Evolutionary conservation across 2,888 invertebrate species (phyloP), one percentile per base, ranked within the genome.

Genomic region (Autographa pulchrina): DNA sequence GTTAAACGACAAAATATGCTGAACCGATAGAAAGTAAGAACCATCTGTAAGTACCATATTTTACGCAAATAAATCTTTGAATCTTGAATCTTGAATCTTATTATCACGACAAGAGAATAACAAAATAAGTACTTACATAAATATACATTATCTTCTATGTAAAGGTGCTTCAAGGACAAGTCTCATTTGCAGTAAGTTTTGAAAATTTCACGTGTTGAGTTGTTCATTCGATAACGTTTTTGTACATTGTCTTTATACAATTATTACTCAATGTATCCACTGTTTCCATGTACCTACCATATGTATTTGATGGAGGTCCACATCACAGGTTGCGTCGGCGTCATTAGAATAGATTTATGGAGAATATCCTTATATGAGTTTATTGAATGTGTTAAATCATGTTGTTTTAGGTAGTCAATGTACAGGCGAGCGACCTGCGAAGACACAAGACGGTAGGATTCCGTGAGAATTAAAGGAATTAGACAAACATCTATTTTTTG

Each of bases 331-430:
- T 48, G 75, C 66, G 72, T 69, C 67, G 71, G 63, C 20, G 60
- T 20, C 31, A 62, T 81, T 64, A 32, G 38, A 66, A 67, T 68
- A 62, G 2, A 13, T 2, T 4, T 48, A 68, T 65, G 70, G 81
- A 62, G 31, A 74, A 74, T 80, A 61, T 67, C 81, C 65, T 38
- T 68, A 43, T 43, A 66, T 3, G 60, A 72, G 32, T 72, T 69
- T 65, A 78, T 77, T 68, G 72, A 65, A 63, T 52, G 61, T 52
- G 31, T 41, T 78, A 80, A 72, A 73, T 77, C 78, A 72, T 79
- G 35, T 9, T 56, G 54, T 25, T 25, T 56, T 56, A 25, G 25
- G 54, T 25, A 56, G 20, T 1, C 13, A 56, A 8, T 5, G 54
- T 25, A 25, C 54, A 20, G 54, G 54, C 25, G 2, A n/a, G n/a